Evolutionary conservation across 2,797 vertebrate genomes (phyloP).

Genomic region (Hylomyscus alleni): DNA sequence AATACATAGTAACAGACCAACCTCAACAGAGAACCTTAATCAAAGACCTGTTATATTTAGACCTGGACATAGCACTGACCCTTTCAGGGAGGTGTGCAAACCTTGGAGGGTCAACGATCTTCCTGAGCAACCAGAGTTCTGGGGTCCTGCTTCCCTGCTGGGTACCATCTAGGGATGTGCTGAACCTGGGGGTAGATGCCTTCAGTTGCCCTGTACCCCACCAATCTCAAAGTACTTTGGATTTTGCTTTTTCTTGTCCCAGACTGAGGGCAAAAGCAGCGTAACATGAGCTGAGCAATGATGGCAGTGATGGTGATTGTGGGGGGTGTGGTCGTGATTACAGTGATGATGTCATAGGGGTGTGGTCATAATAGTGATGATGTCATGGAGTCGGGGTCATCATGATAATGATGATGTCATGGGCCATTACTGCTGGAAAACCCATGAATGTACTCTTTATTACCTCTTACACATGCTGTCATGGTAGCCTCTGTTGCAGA

Average conservation of each 20-base stretch:
- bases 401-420: no score
- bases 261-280: neutral
- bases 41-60: neutral
- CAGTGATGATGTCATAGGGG: neutral
- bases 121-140: neutral
- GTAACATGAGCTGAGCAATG: neutral
- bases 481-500: neutral
- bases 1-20: neutral
- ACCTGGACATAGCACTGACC: neutral
- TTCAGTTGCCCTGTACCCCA: neutral
- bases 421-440: neutral
- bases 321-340: neutral
- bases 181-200: neutral
- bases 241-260: constrained; percentile 40
- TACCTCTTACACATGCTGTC: neutral
- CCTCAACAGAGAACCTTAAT: constrained; percentile 18
- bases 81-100: neutral
- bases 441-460: neutral
- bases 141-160: neutral
- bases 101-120: neutral
- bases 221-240: neutral
- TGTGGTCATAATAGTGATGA: no score
- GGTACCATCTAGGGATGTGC: neutral
- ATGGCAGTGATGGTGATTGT: neutral
- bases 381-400: no score